Evolutionary conservation across 2,797 vertebrate species (phyloP).

Genomic region (Xiphophorus birchmanni): DNA sequence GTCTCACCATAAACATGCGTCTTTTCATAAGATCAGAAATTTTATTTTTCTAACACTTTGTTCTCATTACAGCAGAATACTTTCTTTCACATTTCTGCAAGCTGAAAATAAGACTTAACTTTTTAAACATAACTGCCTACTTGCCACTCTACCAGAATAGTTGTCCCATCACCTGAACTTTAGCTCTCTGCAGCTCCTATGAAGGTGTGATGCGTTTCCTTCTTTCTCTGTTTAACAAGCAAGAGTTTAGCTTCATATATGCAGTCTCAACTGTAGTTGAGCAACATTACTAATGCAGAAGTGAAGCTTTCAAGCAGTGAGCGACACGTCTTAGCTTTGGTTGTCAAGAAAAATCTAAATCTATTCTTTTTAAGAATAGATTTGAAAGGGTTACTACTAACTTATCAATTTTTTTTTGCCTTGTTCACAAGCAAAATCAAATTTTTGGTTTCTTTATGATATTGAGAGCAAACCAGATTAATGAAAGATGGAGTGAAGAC

Average conservation of each 20-base stretch:
- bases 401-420: neutral
- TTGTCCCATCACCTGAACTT: neutral
- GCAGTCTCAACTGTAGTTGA: neutral
- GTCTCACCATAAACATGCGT: neutral
- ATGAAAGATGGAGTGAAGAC: neutral
- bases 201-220: neutral
- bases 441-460: neutral
- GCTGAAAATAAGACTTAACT: neutral
- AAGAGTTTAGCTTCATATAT: neutral
- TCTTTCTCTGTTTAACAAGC: neutral
- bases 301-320: neutral
- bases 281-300: neutral
- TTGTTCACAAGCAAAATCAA: neutral
- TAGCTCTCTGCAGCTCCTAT: neutral
- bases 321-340: neutral
- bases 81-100: neutral
- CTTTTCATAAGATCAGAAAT: neutral
- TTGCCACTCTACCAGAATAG: neutral
- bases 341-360: neutral
- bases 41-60: neutral
- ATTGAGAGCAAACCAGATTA: neutral
- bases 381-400: neutral
- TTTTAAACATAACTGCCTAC: neutral
- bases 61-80: neutral
- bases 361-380: neutral